phyloP scores from a whole-genome alignment of 2,113 vertebrate species.

The Aphyosemion australe region DNA sequence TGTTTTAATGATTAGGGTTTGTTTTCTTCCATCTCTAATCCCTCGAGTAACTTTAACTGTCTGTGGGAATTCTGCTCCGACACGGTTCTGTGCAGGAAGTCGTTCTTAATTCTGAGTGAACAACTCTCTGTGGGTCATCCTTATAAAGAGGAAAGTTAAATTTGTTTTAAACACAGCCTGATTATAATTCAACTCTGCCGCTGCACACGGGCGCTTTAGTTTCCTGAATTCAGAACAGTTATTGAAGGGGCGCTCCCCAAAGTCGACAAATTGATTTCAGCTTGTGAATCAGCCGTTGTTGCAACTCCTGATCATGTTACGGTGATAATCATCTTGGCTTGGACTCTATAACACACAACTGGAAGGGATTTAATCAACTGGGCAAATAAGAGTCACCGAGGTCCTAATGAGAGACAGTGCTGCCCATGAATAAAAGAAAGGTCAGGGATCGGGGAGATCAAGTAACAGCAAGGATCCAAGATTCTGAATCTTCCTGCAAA shows the following conservation, averaged over 20 bases:
- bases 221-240: background rate
- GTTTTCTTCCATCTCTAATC: slow-evolving; percentile 43
- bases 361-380: background rate
- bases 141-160: background rate
- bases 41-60: slow-evolving; percentile 11
- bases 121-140: background rate
- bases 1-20: slow-evolving; percentile 26
- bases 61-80: slow-evolving; percentile 8
- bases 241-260: background rate
- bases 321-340: slow-evolving; percentile 13
- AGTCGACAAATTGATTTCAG: slow-evolving; percentile 12
- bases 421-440: background rate
- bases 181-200: background rate
- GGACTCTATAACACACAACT: background rate
- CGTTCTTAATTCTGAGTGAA: background rate
- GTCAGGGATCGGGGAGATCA: no score
- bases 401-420: slow-evolving; percentile 10
- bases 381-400: background rate
- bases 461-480: no score
- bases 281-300: slow-evolving; percentile 10
- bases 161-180: background rate
- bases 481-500: no score
- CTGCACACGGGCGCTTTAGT: slow-evolving; percentile 21
- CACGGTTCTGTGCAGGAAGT: background rate
- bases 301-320: slow-evolving; percentile 2